These are phyloP conservation scores for Acanthacorydalis orientalis DNA, from an alignment of 2,888 invertebrate genomes.

Conservation along the genomic window DNA sequence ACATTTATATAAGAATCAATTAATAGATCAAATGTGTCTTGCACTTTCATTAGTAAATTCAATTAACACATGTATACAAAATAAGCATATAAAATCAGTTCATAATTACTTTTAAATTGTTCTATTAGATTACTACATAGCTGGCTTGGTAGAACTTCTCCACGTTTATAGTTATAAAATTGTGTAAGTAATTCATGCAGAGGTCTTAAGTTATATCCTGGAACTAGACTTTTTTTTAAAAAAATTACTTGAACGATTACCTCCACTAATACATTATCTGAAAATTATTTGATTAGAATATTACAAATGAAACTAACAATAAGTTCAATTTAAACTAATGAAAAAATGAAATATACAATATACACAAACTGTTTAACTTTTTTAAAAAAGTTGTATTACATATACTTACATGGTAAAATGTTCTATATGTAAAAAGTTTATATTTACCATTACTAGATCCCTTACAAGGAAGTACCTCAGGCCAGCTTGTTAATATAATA, in stretches of 20 bases:
- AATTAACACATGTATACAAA: neutral
- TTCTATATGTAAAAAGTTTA: too few species aligned
- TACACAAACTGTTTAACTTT: too few species aligned
- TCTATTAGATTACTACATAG: neutral
- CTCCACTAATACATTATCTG: conserved; percentile 22
- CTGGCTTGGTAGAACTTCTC: conserved; percentile 2
- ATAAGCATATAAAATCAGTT: neutral
- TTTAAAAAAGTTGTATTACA: too few species aligned
- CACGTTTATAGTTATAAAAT: conserved; percentile 24
- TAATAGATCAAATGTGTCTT: too few species aligned
- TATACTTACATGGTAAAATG: too few species aligned
- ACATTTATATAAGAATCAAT: too few species aligned
- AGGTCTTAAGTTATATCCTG: conserved; percentile 18
- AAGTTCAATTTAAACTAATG: neutral
- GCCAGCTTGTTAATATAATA: conserved; percentile 26
- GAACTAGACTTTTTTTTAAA: conserved; percentile 14
- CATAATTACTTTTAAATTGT: conserved; percentile 1
- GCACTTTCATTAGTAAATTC: too few species aligned
- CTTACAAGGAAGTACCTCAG: conserved; percentile 26
- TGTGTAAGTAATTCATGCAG: conserved; percentile 20
- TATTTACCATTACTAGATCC: conserved; percentile 14
- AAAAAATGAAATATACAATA: neutral
- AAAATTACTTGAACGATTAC: conserved; percentile 24
- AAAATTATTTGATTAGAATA: too few species aligned
- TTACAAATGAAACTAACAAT: conserved; percentile 5